Evolutionary conservation across 2,888 invertebrate genomes (phyloP).

Genomic region (Poecilobothrus nobilitatus): DNA sequence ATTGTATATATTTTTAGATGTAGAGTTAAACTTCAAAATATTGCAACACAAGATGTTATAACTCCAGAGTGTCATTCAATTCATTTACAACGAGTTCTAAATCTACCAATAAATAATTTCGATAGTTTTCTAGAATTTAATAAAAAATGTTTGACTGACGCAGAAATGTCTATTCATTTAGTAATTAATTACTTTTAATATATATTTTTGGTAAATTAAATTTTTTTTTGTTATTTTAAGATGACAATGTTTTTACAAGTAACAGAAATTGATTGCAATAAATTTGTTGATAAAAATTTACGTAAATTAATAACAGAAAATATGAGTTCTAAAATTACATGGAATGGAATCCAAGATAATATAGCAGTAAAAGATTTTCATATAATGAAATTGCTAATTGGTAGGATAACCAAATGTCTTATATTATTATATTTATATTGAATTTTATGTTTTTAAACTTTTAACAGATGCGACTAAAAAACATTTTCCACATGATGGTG

Average conservation of each 20-base stretch:
- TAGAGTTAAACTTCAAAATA: background rate
- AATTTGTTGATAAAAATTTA: conserved; percentile 1
- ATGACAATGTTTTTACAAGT: background rate
- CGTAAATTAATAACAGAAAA: conserved; percentile 1
- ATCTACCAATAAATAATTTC: background rate
- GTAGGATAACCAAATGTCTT: background rate
- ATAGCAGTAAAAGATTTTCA: background rate
- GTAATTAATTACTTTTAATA: background rate
- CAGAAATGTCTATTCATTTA: background rate
- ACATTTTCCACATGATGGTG: background rate
- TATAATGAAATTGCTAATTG: background rate
- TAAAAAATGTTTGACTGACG: background rate
- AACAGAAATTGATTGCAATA: background rate
- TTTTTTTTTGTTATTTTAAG: background rate
- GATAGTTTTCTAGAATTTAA: background rate
- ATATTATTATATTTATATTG: too few relatives aligned
- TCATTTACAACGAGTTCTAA: background rate
- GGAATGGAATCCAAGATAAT: background rate
- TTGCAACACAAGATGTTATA: background rate
- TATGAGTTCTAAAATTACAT: background rate
- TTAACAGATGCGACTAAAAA: background rate
- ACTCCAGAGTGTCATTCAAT: background rate
- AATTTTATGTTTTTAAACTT: too few relatives aligned
- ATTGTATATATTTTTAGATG: background rate
- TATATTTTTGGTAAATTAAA: too few relatives aligned